Percentiles rank a stretch among this genome's conserved stretches.
phyloP scores from a whole-genome alignment of 2,797 vertebrate species.

The Knipowitschia caucasica region DNA sequence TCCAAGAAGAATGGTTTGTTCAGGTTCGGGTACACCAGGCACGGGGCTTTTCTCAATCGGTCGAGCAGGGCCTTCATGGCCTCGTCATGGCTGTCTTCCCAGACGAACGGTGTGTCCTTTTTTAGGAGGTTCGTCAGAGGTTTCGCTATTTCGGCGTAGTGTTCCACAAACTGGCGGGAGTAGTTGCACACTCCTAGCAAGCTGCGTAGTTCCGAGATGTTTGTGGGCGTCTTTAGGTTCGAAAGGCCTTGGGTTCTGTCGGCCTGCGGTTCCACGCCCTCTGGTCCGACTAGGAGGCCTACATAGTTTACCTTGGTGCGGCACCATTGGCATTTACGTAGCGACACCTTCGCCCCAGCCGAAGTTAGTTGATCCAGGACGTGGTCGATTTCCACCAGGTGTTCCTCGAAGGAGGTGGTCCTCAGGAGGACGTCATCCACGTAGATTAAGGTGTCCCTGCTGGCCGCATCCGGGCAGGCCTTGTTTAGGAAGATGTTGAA shows the following conservation, averaged over 20 bases:
- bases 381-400: conserved; percentile 16
- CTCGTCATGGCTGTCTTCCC: not conserved
- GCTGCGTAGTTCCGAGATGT: conserved; percentile 2
- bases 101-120: conserved; percentile 6
- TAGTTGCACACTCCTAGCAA: conserved; percentile 32
- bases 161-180: conserved; percentile 7
- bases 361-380: conserved; percentile 3
- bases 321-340: not conserved
- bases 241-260: not conserved
- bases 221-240: not conserved
- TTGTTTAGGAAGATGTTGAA: conserved; percentile 34
- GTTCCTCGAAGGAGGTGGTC: not conserved
- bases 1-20: conserved; percentile 21
- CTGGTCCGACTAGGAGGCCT: not conserved
- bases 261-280: not conserved
- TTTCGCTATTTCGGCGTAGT: no score
- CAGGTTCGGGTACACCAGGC: conserved; percentile 10
- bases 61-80: conserved; percentile 10
- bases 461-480: no score
- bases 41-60: not conserved
- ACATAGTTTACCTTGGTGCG: conserved; percentile 20
- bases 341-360: conserved; percentile 10
- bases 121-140: conserved; percentile 11
- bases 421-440: no score
- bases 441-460: no score